Evolutionary conservation across 2,888 invertebrate species (phyloP), one percentile per base, ranked within the genome.

Genomic region (Microctonus brassicae): DNA sequence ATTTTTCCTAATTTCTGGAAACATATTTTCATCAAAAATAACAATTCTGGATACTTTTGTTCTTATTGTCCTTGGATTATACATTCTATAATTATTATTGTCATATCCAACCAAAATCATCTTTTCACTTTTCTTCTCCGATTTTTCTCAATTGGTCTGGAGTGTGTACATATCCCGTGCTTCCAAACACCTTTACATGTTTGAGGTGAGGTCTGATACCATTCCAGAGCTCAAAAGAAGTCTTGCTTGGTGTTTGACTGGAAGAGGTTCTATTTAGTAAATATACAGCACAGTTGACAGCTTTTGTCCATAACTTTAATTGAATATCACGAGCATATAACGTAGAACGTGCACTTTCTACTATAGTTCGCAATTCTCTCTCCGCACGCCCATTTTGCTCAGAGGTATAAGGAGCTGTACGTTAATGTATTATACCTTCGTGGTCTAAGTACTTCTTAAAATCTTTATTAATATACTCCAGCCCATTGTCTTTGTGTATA

Each of bases 361-460:
- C 71, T 10, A 80, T 75, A 0, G 76, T 78, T 6, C 76, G 69
- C 65, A 75, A 77, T 36, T 78, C 78, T 22, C 75, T 69, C 57
- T 79, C 75, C 1, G 64, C 75, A 26, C 75, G 67, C 0, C 76
- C 78, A 53, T 78, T 79, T 66, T 78, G 76, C 17, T 77, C 74
- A 1, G 76, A 75, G 3, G 77, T 77, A 55, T 76, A 78, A 0
- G 76, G 76, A 6, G 76, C 67, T 0, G 76, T 74, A n/a, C 66
- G 69, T 33, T 75, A 72, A 24, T 76, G 64, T 0, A 53, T 52
- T 7, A 78, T 78, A 9, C 75, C 76, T n/a, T 34, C 10, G 4
- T 60, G 1, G 3, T 33, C 13, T 33, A 36, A 9, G 7, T 17
- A 7, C 5, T 60, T 20, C 10, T 64, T 17, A 24, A 64, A 33